Base-by-base conservation (phyloP, 2,797 vertebrate species). In the Arnoldichthys spilopterus region DNA sequence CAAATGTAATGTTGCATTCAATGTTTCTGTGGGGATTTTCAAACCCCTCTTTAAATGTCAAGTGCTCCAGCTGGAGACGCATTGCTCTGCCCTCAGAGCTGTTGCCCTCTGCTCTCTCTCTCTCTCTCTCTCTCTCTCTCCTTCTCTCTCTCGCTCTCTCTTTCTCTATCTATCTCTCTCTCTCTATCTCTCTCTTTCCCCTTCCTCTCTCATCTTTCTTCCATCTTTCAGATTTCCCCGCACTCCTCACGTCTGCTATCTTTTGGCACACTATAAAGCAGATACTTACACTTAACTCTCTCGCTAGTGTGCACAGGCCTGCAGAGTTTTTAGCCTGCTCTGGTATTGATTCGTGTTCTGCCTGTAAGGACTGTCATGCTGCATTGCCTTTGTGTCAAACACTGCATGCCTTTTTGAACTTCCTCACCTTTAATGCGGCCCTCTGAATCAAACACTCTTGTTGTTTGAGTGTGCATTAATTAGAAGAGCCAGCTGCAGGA, bases 31-130 rank as follows among this genome's bases (percentile, higher is more conserved):
- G 56, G 69, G 82, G 79, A 81, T 80, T 85, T 85, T 61, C 72
- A 81, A 82, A 84, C 72, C 78, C 69, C 77, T 43, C 70, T 77
- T 85, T 78, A 87, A 88, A 86, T 83, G 83, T 88, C 85, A 88
- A 83, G 82, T 77, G 66, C 47, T 82, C 70, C 83, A 77, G 80
- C 74, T 74, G 71, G 83, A 83, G 71, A 85, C 58, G 28, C 66
- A 6, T 30, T 67, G 20, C 63, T 78, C 59, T 81, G 70, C 82
- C 76, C 73, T 64, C 54, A 1, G 61, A 82, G 83, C 72, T 18
- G 32, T 73, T 76, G 67, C 71, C 86, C 71, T 53, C 71, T 54
- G 53, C 62, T 47, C 47, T 79, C 54, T n/a, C 28, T 34, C 53
- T 64, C 28, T 72, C n/a, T 70, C 54, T 70, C 75, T 59, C 43